Conservation (phyloP, 2,797 vertebrate species). For the Borostomias antarcticus region DNA sequence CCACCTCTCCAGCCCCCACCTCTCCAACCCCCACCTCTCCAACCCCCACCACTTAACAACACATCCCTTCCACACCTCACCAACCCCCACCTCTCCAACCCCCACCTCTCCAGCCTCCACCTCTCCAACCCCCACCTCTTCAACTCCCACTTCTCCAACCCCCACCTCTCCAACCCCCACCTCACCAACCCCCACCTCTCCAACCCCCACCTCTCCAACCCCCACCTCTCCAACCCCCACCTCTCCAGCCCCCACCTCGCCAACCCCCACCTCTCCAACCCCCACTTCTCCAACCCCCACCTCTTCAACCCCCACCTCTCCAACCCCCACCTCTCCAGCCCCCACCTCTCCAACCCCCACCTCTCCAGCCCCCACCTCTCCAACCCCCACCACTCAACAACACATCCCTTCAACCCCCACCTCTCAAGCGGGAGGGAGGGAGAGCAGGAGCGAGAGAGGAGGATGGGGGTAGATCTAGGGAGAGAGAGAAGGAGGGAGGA, state of each 20-base stretch:
- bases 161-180: too few species aligned
- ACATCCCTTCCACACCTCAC: conserved; percentile 20
- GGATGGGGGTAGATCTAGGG: background rate
- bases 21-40: conserved; percentile 9
- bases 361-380: conserved; percentile 22
- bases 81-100: conserved; percentile 24
- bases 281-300: background rate
- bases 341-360: conserved; percentile 17
- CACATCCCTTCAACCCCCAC: too few species aligned
- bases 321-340: conserved; percentile 26
- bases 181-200: too few species aligned
- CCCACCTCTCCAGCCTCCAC: conserved; percentile 19
- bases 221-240: too few species aligned
- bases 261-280: background rate
- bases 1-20: conserved; percentile 19
- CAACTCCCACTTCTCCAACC: too few species aligned
- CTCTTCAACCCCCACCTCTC: too few species aligned
- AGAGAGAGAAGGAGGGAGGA: background rate
- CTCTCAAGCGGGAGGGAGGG: background rate
- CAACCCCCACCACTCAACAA: conserved; percentile 14
- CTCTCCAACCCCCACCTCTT: conserved; percentile 12
- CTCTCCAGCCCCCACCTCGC: background rate
- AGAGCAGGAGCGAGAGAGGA: background rate
- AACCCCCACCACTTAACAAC: too few species aligned
- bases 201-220: too few species aligned